These are phyloP conservation scores for Arge pagana DNA, from an alignment of 2,888 invertebrate species.

Conservation along the genomic window DNA sequence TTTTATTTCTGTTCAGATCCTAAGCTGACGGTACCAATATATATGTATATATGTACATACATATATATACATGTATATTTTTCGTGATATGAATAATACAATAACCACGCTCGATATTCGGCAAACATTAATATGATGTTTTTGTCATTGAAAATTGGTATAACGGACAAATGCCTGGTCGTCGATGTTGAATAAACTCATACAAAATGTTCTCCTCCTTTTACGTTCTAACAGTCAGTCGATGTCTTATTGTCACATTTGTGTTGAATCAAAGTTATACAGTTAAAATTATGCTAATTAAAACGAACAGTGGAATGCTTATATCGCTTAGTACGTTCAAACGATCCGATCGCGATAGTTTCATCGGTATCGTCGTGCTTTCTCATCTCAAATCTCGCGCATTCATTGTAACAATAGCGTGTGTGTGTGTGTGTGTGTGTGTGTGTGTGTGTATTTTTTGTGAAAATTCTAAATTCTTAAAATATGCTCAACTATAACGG, in stretches of 20 bases:
- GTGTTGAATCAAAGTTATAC: slow-evolving; percentile 12
- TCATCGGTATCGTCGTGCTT: too few species aligned
- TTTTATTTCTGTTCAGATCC: slow-evolving; percentile 40
- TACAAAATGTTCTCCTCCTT: slow-evolving; percentile 18
- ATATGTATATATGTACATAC: not conserved
- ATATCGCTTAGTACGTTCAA: too few species aligned
- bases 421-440: too few species aligned
- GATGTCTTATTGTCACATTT: slow-evolving; percentile 47
- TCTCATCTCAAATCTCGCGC: too few species aligned
- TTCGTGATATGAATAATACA: not conserved
- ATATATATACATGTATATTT: not conserved
- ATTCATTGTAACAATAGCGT: too few species aligned
- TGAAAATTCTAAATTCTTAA: slow-evolving; percentile 8
- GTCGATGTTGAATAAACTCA: not conserved
- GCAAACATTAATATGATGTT: too few species aligned
- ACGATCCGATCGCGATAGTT: too few species aligned
- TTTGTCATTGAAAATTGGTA: too few species aligned
- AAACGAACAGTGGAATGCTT: too few species aligned
- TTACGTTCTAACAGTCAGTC: slow-evolving; percentile 36
- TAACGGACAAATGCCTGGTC: too few species aligned
- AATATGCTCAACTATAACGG: slow-evolving; percentile 8
- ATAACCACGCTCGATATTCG: not conserved
- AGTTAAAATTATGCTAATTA: slow-evolving; percentile 11
- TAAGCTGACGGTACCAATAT: slow-evolving; percentile 45
- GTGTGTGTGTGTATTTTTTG: too few species aligned